phyloP scores from a whole-genome alignment of 1,140 invertebrate genomes.

The Condylostylus longicornis region DNA sequence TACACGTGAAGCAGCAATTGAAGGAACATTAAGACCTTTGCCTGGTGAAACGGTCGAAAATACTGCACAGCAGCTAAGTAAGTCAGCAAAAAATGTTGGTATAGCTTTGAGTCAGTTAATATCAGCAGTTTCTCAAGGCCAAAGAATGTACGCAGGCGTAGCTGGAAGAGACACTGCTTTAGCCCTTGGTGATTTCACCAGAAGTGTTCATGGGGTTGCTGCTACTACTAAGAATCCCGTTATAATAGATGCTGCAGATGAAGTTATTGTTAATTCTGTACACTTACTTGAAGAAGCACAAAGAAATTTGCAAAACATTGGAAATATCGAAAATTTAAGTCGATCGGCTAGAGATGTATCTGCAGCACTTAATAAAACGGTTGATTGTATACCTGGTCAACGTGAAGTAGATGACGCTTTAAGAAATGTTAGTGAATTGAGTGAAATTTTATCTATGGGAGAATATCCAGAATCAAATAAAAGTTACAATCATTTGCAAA shows the following conservation, averaged over 20 bases:
- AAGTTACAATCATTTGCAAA: slow-evolving; percentile 69
- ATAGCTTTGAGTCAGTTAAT: slow-evolving; percentile 63
- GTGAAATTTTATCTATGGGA: slow-evolving; percentile 51
- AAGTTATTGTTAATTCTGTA: slow-evolving; percentile 62
- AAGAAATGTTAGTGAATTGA: slow-evolving; percentile 59
- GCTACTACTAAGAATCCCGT: slow-evolving; percentile 35
- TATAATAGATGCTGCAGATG: slow-evolving; percentile 53
- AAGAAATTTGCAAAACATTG: slow-evolving; percentile 44
- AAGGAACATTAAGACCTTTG: slow-evolving; percentile 56
- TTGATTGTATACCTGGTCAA: slow-evolving; percentile 76
- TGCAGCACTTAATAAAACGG: slow-evolving; percentile 34
- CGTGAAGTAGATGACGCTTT: slow-evolving; percentile 79
- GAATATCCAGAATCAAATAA: slow-evolving; percentile 57
- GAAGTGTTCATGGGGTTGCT: slow-evolving; percentile 55
- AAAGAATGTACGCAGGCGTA: slow-evolving; percentile 67
- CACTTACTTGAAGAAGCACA: slow-evolving; percentile 65
- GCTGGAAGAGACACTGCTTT: slow-evolving; percentile 67
- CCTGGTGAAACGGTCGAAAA: slow-evolving; percentile 76
- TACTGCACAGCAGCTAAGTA: slow-evolving; percentile 53
- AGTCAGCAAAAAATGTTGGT: slow-evolving; percentile 45
- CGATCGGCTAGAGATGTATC: slow-evolving; percentile 41
- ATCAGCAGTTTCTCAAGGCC: slow-evolving; percentile 70
- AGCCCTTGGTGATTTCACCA: slow-evolving; percentile 52
- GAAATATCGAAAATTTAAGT: slow-evolving; percentile 41
- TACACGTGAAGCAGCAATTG: slow-evolving; percentile 55